phyloP scores from a whole-genome alignment of 2,113 vertebrate species.

The Halichoerus grypus region DNA sequence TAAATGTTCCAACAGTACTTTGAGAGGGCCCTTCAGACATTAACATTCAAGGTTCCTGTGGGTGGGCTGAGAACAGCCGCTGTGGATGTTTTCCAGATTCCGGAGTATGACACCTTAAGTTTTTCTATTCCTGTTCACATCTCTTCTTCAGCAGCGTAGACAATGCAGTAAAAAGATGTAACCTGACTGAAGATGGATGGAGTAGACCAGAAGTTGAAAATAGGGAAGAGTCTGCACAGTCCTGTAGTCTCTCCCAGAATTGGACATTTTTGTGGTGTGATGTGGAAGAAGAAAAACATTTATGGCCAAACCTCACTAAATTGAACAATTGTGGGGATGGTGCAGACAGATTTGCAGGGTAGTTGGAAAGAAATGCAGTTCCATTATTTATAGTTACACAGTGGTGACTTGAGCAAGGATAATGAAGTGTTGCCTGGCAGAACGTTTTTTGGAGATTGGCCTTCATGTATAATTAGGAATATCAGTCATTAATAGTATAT shows the following conservation, averaged over 20 bases:
- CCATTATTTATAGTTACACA: not conserved
- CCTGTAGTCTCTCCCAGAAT: not conserved
- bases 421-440: not conserved
- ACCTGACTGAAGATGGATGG: not conserved
- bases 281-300: slow-evolving; percentile 40
- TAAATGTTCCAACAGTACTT: not conserved
- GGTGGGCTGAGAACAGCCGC: not conserved
- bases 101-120: not conserved
- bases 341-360: slow-evolving; percentile 28
- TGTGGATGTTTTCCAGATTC: not conserved
- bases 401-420: not conserved
- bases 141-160: not conserved
- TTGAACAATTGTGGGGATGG: slow-evolving; percentile 49
- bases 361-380: slow-evolving; percentile 44
- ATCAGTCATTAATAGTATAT: not conserved
- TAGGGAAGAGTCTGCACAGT: not conserved
- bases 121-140: not conserved
- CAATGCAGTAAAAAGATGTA: not conserved
- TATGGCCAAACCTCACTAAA: slow-evolving; percentile 50
- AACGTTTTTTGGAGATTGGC: not conserved
- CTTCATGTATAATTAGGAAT: not conserved
- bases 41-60: slow-evolving; percentile 6
- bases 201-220: not conserved
- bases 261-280: slow-evolving; percentile 27
- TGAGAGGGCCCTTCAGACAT: not conserved